Evolutionary conservation across 2,888 invertebrate species (phyloP).

Genomic region (Athalia rosae): DNA sequence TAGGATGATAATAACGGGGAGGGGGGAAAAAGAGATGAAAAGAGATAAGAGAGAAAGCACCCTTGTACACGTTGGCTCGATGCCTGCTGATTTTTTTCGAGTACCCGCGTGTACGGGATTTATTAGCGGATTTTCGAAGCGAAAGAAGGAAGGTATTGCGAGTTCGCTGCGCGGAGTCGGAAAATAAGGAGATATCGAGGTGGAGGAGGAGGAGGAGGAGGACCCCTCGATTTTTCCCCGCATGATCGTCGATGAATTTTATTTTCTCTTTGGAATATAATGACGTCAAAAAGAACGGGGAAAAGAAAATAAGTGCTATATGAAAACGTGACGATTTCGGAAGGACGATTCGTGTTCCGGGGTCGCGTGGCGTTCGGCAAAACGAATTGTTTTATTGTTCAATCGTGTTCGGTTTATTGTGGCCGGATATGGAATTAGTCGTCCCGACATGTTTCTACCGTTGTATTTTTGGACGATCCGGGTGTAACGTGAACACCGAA

Average conservation of each 20-base stretch:
- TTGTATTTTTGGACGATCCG: slow-evolving; percentile 23
- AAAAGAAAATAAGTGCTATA: not conserved
- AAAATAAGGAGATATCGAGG: too few relatives aligned
- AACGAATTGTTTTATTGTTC: slow-evolving; percentile 62
- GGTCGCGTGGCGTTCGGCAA: slow-evolving; percentile 17
- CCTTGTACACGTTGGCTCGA: too few relatives aligned
- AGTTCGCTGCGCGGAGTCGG: too few relatives aligned
- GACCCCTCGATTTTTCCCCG: not conserved
- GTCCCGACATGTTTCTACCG: slow-evolving; percentile 36
- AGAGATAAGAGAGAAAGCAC: too few relatives aligned
- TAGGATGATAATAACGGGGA: too few relatives aligned
- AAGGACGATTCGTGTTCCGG: too few relatives aligned
- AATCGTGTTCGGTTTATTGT: slow-evolving; percentile 60
- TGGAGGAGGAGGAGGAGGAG: not conserved
- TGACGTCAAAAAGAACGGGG: not conserved
- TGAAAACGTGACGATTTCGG: too few relatives aligned
- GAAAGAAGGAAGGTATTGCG: too few relatives aligned
- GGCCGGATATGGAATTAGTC: slow-evolving; percentile 61
- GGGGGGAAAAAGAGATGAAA: too few relatives aligned
- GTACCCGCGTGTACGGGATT: not conserved
- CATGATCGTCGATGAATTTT: not conserved
- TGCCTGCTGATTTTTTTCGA: not conserved
- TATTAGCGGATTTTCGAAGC: too few relatives aligned
- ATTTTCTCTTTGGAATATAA: not conserved
- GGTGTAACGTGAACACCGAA: not conserved